phyloP scores from a whole-genome alignment of 2,113 vertebrate species.

The Laticauda colubrina region DNA sequence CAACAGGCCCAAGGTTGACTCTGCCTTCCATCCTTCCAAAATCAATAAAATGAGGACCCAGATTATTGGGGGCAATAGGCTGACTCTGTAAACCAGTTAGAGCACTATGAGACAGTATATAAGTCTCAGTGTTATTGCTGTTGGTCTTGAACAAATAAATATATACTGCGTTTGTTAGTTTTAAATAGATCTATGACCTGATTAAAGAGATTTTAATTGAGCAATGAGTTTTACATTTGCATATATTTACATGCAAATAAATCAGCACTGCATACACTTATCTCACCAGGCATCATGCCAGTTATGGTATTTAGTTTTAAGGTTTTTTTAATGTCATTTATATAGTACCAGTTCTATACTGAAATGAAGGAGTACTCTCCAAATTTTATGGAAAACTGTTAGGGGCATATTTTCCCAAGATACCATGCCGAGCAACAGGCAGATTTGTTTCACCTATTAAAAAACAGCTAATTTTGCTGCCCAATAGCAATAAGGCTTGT shows the following conservation, averaged over 20 bases:
- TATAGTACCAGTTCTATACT: not conserved
- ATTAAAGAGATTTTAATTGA: not conserved
- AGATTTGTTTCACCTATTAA: not conserved
- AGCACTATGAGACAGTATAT: no score
- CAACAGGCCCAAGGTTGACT: no score
- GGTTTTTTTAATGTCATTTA: not conserved
- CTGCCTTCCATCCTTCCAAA: no score
- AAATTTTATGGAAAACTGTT: not conserved
- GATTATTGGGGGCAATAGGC: no score
- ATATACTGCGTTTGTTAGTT: not conserved
- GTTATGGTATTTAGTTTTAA: not conserved
- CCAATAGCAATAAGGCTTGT: no score
- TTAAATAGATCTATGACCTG: not conserved
- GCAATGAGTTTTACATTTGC: not conserved
- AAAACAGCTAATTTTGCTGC: not conserved
- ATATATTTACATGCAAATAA: not conserved
- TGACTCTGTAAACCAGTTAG: no score
- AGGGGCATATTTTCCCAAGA: not conserved
- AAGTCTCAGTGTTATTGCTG: no score
- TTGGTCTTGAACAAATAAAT: not conserved
- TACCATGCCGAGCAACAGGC: not conserved
- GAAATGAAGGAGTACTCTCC: not conserved
- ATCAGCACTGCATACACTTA: not conserved
- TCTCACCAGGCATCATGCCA: not conserved
- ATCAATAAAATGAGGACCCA: no score